A percentile compares a stretch with the other conserved stretches of the same genome.
These are phyloP conservation scores for Grus americana DNA, from an alignment of 2,113 vertebrate genomes.

Conservation along the genomic window DNA sequence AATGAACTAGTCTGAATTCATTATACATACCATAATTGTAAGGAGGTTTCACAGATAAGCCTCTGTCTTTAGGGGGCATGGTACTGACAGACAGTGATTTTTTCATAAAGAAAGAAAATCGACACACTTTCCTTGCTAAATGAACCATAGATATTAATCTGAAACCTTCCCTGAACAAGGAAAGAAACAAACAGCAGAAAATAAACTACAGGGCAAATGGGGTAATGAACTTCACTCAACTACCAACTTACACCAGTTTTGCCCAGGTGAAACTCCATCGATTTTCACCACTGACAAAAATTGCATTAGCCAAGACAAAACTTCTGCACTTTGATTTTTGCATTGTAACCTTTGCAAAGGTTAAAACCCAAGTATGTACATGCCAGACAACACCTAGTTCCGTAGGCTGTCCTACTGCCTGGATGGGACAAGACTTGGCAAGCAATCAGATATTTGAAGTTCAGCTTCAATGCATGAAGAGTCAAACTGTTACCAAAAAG, in stretches of 20 bases:
- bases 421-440: neutral
- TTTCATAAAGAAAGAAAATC: constrained; percentile 2
- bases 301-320: neutral
- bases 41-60: constrained; percentile 46
- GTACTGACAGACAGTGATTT: neutral
- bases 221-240: neutral
- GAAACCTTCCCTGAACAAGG: neutral
- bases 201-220: neutral
- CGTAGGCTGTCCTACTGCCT: neutral
- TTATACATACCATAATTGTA: constrained; percentile 53
- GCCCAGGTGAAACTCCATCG: neutral
- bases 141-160: neutral
- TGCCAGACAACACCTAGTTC: neutral
- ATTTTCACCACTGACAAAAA: neutral
- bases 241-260: neutral
- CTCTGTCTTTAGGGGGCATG: constrained; percentile 29
- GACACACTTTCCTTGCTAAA: constrained; percentile 3
- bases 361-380: neutral
- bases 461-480: neutral
- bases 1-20: constrained; percentile 66
- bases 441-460: neutral
- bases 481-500: neutral
- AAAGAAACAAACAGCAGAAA: neutral
- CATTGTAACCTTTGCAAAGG: neutral
- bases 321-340: neutral